phyloP scores from a whole-genome alignment of 2,113 vertebrate genomes.

The Laterallus jamaicensis region DNA sequence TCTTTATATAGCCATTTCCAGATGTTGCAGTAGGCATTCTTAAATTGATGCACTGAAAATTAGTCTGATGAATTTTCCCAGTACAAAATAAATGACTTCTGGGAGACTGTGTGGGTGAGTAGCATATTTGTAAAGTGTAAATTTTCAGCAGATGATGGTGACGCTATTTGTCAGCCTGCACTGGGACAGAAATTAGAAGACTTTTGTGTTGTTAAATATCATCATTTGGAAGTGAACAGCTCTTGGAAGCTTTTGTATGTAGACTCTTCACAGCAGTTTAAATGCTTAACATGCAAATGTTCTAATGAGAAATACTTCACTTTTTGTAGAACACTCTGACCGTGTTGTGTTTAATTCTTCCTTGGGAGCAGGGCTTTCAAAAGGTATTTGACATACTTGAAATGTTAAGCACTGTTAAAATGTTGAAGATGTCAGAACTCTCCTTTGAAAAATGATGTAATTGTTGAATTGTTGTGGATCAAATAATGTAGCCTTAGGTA shows the following conservation, averaged over 20 bases:
- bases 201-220: background rate
- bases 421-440: background rate
- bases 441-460: background rate
- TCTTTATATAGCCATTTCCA: background rate
- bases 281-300: background rate
- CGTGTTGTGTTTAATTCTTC: background rate
- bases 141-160: background rate
- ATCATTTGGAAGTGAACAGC: background rate
- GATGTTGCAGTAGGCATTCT: background rate
- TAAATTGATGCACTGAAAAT: constrained; percentile 6
- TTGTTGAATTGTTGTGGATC: background rate
- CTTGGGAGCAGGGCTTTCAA: background rate
- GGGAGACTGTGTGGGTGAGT: background rate
- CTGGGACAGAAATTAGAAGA: background rate
- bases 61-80: background rate
- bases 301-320: background rate
- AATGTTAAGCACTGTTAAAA: background rate
- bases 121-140: background rate
- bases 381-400: background rate
- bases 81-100: background rate
- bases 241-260: background rate
- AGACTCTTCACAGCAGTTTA: background rate
- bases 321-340: background rate
- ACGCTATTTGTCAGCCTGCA: background rate
- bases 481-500: background rate